Conservation (phyloP, 2,888 invertebrate genomes). For the Piscicola geometra region DNA sequence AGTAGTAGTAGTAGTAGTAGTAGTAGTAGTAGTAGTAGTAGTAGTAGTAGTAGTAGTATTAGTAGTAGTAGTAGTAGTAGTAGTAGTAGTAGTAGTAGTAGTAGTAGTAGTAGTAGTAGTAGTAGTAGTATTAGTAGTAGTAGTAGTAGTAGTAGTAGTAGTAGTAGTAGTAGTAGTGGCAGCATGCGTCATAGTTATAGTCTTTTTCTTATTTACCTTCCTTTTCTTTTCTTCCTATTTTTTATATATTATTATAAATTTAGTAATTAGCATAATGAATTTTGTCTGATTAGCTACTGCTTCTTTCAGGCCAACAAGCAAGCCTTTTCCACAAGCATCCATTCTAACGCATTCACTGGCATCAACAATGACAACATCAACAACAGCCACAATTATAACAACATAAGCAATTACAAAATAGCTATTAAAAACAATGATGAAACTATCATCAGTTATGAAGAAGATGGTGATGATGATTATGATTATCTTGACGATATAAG, state of each 20-base stretch:
- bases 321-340: too few species aligned
- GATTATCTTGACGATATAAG: background rate
- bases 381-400: too few species aligned
- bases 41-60: slow-evolving; percentile 21
- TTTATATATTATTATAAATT: too few species aligned
- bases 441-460: background rate
- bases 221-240: too few species aligned
- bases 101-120: slow-evolving; percentile 30
- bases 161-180: slow-evolving; percentile 27
- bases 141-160: slow-evolving; percentile 26
- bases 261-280: too few species aligned
- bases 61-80: slow-evolving; percentile 24
- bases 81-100: slow-evolving; percentile 30
- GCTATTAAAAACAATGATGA: background rate
- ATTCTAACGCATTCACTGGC: too few species aligned
- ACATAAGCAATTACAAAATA: background rate
- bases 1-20: slow-evolving; percentile 24
- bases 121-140: slow-evolving; percentile 30
- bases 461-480: slow-evolving; percentile 8
- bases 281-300: too few species aligned
- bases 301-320: too few species aligned
- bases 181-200: slow-evolving; percentile 23
- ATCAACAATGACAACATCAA: too few species aligned
- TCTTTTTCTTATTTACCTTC: too few species aligned
- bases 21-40: slow-evolving; percentile 20